A percentile compares a stretch with the other conserved stretches of the same genome.
Evolutionary conservation across 2,113 vertebrate genomes (phyloP).

Genomic region (Nanorana parkeri): DNA sequence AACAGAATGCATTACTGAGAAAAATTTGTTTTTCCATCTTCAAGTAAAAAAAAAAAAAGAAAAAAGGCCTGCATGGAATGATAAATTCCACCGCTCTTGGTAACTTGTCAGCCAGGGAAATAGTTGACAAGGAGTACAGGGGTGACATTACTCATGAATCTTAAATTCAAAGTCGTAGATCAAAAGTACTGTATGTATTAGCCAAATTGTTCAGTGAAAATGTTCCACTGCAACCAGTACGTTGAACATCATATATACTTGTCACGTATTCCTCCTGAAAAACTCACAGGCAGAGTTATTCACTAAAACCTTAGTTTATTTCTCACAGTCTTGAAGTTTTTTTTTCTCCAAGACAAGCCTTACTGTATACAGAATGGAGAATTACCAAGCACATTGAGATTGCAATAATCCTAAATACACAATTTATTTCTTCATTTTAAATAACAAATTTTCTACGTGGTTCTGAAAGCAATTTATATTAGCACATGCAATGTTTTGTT

Average conservation of each 20-base stretch:
- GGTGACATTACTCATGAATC: slow-evolving; percentile 26
- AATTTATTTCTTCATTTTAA: too few relatives aligned
- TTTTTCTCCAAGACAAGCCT: too few relatives aligned
- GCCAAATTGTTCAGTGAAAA: slow-evolving; percentile 13
- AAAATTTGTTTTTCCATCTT: not conserved
- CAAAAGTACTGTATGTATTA: slow-evolving; percentile 27
- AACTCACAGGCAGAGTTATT: not conserved
- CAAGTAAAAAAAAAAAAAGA: not conserved
- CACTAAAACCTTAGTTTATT: not conserved
- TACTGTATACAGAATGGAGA: too few relatives aligned
- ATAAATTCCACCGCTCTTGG: slow-evolving; percentile 15
- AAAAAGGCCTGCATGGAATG: not conserved
- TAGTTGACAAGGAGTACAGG: slow-evolving; percentile 3
- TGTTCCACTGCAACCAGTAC: not conserved
- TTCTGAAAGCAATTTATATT: too few relatives aligned
- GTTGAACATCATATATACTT: not conserved
- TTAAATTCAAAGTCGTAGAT: slow-evolving; percentile 27
- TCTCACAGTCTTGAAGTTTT: too few relatives aligned
- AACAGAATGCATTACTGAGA: not conserved
- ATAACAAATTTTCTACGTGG: too few relatives aligned
- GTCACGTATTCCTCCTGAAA: not conserved
- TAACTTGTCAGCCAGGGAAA: slow-evolving; percentile 13
- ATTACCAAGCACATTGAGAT: too few relatives aligned
- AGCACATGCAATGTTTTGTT: too few relatives aligned
- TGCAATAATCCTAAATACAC: too few relatives aligned